Evolutionary conservation across 2,797 vertebrate species (phyloP).

Genomic region (Gymnothorax javanicus): DNA sequence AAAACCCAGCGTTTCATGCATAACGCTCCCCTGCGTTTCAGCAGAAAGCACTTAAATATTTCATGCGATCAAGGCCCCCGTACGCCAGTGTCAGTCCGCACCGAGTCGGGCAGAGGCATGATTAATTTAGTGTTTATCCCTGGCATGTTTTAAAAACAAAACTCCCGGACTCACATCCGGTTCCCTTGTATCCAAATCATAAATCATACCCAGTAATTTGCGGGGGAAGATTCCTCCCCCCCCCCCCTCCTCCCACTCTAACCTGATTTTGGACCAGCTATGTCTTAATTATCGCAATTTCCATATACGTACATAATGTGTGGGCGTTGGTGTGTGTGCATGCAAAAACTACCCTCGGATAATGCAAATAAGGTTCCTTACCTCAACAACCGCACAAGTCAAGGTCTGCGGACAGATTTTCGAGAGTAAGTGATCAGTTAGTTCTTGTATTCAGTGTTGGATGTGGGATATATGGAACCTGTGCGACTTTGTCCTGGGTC

Average conservation of each 20-base stretch:
- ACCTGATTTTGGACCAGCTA: background rate
- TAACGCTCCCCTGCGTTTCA: constrained; percentile 75
- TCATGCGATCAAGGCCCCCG: constrained; percentile 90
- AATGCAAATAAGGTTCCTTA: too few relatives aligned
- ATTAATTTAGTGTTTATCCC: constrained; percentile 93
- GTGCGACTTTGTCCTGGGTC: too few relatives aligned
- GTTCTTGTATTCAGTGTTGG: too few relatives aligned
- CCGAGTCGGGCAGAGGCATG: constrained; percentile 93
- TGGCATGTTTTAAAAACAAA: constrained; percentile 77
- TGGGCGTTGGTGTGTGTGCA: too few relatives aligned
- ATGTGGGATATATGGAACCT: too few relatives aligned
- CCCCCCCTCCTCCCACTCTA: background rate
- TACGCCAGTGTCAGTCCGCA: constrained; percentile 93
- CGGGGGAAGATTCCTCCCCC: background rate
- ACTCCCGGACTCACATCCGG: constrained; percentile 46
- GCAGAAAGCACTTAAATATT: constrained; percentile 88
- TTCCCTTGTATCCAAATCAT: constrained; percentile 25
- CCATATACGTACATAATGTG: too few relatives aligned
- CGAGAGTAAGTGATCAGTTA: too few relatives aligned
- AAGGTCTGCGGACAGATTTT: too few relatives aligned
- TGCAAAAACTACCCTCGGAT: too few relatives aligned
- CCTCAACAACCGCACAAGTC: too few relatives aligned
- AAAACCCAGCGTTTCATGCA: constrained; percentile 69
- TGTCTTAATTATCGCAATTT: background rate
- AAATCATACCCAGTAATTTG: constrained; percentile 30